Conservation (phyloP, 2,113 vertebrate species). For the Corydoras sp. region DNA sequence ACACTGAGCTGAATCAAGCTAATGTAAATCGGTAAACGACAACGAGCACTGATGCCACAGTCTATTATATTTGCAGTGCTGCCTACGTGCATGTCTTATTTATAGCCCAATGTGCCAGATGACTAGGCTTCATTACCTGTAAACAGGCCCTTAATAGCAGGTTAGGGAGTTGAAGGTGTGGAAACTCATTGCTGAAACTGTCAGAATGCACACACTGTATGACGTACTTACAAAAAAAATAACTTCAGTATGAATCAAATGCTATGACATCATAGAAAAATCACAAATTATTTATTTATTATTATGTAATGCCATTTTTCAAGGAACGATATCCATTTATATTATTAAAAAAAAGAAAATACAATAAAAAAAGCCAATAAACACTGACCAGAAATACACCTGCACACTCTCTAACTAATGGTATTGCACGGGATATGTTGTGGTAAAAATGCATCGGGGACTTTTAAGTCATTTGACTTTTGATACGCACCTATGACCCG, state of each 20-base stretch:
- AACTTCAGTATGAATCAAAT: not conserved
- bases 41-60: slow-evolving; percentile 63
- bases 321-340: not conserved
- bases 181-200: not conserved
- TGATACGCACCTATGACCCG: slow-evolving; percentile 44
- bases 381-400: not conserved
- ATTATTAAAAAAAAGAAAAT: not conserved
- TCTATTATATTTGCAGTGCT: slow-evolving; percentile 53
- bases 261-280: slow-evolving; percentile 1
- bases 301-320: not conserved
- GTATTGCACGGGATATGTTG: slow-evolving; percentile 2
- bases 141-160: slow-evolving; percentile 46
- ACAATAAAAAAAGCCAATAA: not conserved
- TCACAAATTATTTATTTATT: not conserved
- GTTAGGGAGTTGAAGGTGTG: slow-evolving; percentile 24
- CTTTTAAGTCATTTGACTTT: slow-evolving; percentile 20
- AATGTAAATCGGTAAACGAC: slow-evolving; percentile 69
- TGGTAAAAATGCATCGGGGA: slow-evolving; percentile 21
- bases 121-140: slow-evolving; percentile 55
- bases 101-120: slow-evolving; percentile 51
- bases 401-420: not conserved
- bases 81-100: slow-evolving; percentile 50
- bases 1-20: slow-evolving; percentile 67
- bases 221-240: not conserved
- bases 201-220: not conserved